Percentiles rank a stretch among this genome's conserved stretches.
phyloP scores from a whole-genome alignment of 2,797 vertebrate species.

The Helarctos malayanus region DNA sequence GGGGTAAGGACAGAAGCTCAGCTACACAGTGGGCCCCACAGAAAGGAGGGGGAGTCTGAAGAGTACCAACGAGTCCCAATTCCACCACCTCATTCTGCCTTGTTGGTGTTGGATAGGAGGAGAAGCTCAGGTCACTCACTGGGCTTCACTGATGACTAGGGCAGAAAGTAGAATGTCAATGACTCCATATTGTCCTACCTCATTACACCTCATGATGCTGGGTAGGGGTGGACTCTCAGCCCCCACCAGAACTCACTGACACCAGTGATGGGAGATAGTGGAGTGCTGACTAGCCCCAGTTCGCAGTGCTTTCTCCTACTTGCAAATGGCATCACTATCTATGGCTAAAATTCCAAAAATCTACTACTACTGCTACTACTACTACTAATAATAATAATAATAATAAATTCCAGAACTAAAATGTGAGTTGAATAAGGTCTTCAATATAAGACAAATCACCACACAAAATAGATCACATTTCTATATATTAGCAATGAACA shows the following conservation, averaged over 20 bases:
- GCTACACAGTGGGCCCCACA: neutral
- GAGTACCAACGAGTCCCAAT: neutral
- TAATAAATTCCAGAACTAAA: neutral
- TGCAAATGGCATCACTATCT: neutral
- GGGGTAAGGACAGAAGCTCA: neutral
- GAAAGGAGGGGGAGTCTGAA: neutral
- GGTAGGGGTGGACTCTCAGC: neutral
- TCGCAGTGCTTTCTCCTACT: neutral
- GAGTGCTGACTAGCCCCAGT: neutral
- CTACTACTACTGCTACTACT: neutral
- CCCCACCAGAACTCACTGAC: neutral
- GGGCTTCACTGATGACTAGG: neutral
- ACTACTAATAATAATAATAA: neutral
- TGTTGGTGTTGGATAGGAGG: neutral
- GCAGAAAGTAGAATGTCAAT: neutral
- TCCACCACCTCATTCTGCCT: neutral
- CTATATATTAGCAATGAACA: neutral
- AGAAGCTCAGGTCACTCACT: neutral
- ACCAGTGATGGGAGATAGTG: neutral
- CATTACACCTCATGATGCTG: neutral
- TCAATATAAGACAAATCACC: neutral
- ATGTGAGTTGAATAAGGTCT: neutral
- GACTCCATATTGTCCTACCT: neutral
- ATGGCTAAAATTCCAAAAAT: neutral
- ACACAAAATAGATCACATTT: neutral